Evolutionary conservation across 2,888 invertebrate species (phyloP).

Genomic region (Anoncus sp.): DNA sequence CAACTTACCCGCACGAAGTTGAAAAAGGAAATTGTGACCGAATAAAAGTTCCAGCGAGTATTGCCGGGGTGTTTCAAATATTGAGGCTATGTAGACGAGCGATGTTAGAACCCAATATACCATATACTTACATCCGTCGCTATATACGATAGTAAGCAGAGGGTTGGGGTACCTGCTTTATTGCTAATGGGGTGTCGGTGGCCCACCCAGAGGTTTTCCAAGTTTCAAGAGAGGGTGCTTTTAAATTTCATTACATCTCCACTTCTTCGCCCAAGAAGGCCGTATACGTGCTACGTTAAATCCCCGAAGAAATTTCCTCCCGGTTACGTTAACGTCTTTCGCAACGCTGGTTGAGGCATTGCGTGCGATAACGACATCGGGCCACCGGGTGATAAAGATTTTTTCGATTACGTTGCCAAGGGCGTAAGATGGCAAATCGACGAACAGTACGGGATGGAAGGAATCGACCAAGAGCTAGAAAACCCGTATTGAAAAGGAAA

Average conservation of each 20-base stretch:
- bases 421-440: constrained; percentile 25
- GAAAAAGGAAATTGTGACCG: constrained; percentile 38
- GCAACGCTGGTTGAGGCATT: constrained; percentile 38
- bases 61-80: constrained; percentile 20
- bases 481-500: constrained; percentile 28
- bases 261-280: constrained; percentile 17
- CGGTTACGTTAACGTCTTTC: constrained; percentile 65
- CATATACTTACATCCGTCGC: constrained; percentile 24
- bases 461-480: constrained; percentile 5
- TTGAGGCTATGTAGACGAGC: constrained; percentile 33
- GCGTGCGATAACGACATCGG: constrained; percentile 63
- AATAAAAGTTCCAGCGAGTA: constrained; percentile 13
- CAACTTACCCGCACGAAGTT: constrained; percentile 28
- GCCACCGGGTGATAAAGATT: constrained; percentile 65
- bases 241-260: constrained; percentile 79
- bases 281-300: constrained; percentile 67
- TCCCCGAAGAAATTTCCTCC: constrained; percentile 78
- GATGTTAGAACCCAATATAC: constrained; percentile 41
- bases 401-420: constrained; percentile 65
- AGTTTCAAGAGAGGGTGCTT: constrained; percentile 72
- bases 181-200: constrained; percentile 79
- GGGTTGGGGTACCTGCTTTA: constrained; percentile 73
- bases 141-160: constrained; percentile 50
- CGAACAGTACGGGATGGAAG: constrained; percentile 10
- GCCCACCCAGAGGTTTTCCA: constrained; percentile 68